phyloP scores from a whole-genome alignment of 2,797 vertebrate species.

The Echiichthys vipera region DNA sequence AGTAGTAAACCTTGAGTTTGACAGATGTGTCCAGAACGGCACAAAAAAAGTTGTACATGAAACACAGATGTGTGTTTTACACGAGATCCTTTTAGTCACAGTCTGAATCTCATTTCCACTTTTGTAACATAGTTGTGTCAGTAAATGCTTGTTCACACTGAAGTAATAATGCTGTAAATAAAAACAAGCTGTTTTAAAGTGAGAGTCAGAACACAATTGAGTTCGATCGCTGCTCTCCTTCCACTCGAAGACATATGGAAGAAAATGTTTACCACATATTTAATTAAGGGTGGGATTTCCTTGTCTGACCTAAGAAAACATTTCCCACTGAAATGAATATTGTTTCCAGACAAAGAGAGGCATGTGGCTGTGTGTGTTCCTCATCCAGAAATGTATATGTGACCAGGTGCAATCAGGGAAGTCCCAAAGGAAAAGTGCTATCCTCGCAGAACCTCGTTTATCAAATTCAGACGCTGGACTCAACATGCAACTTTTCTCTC shows the following conservation, averaged over 20 bases:
- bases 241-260: conserved; percentile 26
- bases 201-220: background rate
- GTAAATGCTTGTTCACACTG: conserved; percentile 26
- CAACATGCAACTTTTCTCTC: background rate
- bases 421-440: conserved; percentile 60
- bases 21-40: background rate
- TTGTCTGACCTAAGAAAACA: conserved; percentile 51
- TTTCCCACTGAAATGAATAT: conserved; percentile 62
- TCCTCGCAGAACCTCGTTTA: conserved; percentile 17
- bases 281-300: conserved; percentile 74
- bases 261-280: conserved; percentile 50
- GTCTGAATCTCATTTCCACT: background rate
- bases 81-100: background rate
- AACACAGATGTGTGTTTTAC: background rate
- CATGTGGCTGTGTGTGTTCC: conserved; percentile 64
- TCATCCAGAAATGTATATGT: conserved; percentile 32
- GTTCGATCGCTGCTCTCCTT: background rate
- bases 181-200: conserved; percentile 45
- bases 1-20: background rate
- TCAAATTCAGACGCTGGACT: conserved; percentile 28
- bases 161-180: conserved; percentile 67
- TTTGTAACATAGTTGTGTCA: conserved; percentile 11
- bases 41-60: too few species aligned
- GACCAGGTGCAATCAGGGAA: conserved; percentile 61
- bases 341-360: conserved; percentile 76